These are phyloP conservation scores for Triops longicaudatus DNA, from an alignment of 1,140 invertebrate genomes.

Conservation along the genomic window DNA sequence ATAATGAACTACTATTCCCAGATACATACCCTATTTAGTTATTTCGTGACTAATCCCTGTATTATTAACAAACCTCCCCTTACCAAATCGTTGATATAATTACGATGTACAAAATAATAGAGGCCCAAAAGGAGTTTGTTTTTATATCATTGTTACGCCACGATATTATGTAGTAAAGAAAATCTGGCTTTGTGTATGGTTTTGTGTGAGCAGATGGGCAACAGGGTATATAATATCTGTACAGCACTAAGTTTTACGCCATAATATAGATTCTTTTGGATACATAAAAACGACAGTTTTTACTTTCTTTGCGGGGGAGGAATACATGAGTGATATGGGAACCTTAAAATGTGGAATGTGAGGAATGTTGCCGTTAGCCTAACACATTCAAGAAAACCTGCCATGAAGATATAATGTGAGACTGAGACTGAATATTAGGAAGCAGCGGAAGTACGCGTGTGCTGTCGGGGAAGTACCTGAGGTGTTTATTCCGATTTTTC, in stretches of 20 bases:
- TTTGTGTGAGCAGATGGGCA: neutral
- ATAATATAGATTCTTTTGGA: conserved; percentile 2
- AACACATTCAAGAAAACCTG: neutral
- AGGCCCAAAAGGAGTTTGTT: neutral
- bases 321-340: neutral
- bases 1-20: neutral
- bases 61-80: neutral
- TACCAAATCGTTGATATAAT: neutral
- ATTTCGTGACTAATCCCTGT: neutral
- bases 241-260: neutral
- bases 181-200: neutral
- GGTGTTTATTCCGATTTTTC: neutral
- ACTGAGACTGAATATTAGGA: neutral
- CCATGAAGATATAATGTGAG: neutral
- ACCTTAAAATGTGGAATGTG: neutral
- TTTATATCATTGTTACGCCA: neutral
- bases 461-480: neutral
- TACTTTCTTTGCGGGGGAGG: neutral
- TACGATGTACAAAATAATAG: neutral
- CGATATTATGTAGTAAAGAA: neutral
- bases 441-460: neutral
- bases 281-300: neutral
- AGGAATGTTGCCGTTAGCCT: conserved; percentile 6
- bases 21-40: neutral
- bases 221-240: conserved; percentile 12